Conservation (phyloP, 2,888 invertebrate genomes). For the Notodonta ziczac region DNA sequence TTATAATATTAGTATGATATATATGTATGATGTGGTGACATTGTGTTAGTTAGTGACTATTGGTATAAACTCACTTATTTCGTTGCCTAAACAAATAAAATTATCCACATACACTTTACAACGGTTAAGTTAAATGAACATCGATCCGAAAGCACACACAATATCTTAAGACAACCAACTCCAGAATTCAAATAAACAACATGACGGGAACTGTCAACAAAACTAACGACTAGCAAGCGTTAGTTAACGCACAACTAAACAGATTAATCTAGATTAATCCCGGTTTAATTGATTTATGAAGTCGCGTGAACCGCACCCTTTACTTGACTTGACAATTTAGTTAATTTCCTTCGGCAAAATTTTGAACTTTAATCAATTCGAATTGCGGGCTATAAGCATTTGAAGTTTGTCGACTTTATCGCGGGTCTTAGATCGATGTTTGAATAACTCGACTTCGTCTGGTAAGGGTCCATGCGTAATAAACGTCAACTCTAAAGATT, state of each 20-base stretch:
- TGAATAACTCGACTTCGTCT: not conserved
- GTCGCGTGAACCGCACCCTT: slow-evolving; percentile 5
- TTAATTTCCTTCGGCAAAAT: not conserved
- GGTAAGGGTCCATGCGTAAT: too few species aligned
- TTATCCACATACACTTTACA: too few species aligned
- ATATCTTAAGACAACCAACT: not conserved
- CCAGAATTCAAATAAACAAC: not conserved
- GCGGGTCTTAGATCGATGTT: not conserved
- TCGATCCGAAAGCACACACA: too few species aligned
- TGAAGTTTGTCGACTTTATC: not conserved
- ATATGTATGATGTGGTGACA: too few species aligned
- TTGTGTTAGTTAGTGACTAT: too few species aligned
- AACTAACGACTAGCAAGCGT: slow-evolving; percentile 30
- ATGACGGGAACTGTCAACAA: slow-evolving; percentile 13
- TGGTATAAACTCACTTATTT: too few species aligned
- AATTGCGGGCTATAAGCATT: slow-evolving; percentile 1
- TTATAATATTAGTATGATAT: too few species aligned
- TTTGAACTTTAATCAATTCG: slow-evolving; percentile 1
- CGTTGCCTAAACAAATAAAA: too few species aligned
- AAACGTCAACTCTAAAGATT: too few species aligned
- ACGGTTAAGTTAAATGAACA: too few species aligned
- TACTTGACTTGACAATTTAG: slow-evolving; percentile 1
- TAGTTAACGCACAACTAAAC: slow-evolving; percentile 27
- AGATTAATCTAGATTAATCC: slow-evolving; percentile 32
- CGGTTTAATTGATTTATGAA: slow-evolving; percentile 5